A percentile compares a stretch with the other conserved stretches of the same genome.
Evolutionary conservation across 1,140 invertebrate genomes (phyloP).

Genomic region (Battus philenor): DNA sequence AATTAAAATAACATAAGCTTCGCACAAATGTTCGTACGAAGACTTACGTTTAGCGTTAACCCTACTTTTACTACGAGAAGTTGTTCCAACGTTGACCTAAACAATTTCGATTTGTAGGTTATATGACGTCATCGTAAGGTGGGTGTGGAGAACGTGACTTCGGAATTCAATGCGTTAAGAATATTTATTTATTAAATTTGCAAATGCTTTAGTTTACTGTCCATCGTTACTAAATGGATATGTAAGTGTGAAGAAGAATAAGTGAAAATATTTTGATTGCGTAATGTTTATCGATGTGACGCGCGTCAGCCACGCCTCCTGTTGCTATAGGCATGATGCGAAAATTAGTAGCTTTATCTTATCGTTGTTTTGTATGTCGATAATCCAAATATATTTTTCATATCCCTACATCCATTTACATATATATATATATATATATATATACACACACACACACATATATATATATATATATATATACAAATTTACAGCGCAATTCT

Average conservation of each 20-base stretch:
- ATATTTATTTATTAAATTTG: conserved; percentile 5
- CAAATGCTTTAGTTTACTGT: conserved; percentile 5
- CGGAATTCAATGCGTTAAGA: conserved; percentile 7
- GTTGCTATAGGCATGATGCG: conserved; percentile 27
- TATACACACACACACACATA: too few species aligned
- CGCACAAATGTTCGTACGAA: too few species aligned
- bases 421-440: too few species aligned
- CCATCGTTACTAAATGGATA: conserved; percentile 7
- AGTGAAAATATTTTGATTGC: conserved; percentile 19
- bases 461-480: too few species aligned
- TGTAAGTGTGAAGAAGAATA: background rate
- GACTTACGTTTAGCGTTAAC: too few species aligned
- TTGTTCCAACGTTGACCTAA: background rate
- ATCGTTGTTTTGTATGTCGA: too few species aligned
- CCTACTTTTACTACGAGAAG: background rate
- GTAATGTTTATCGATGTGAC: conserved; percentile 19
- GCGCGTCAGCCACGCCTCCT: conserved; percentile 59
- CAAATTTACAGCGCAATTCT: too few species aligned
- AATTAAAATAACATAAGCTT: too few species aligned
- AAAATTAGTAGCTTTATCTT: too few species aligned
- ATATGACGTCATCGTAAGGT: conserved; percentile 11
- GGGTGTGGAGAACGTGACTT: conserved; percentile 15
- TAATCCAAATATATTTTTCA: too few species aligned
- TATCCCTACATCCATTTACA: too few species aligned
- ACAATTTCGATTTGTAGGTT: background rate